A percentile compares a stretch with the other conserved stretches of the same genome.
Conservation (phyloP, 2,888 invertebrate species). For the Sarcophaga rosellei region DNA sequence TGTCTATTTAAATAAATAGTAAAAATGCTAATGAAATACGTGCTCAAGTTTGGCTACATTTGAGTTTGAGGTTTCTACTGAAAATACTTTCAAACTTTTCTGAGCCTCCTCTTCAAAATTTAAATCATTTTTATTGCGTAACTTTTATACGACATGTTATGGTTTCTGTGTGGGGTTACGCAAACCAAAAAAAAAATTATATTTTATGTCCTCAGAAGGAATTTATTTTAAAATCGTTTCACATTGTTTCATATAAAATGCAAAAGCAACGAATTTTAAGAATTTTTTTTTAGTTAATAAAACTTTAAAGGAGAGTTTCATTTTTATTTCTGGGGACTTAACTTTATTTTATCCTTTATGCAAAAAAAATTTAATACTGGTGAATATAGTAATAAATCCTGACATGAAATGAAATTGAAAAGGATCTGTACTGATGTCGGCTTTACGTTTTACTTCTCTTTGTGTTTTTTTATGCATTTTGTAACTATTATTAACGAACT, state of each 20-base stretch:
- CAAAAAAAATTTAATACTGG: too few species aligned
- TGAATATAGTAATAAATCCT: too few species aligned
- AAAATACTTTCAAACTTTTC: constrained; percentile 11
- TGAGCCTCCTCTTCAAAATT: background rate
- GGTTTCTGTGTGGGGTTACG: background rate
- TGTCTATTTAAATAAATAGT: constrained; percentile 46
- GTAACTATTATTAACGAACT: background rate
- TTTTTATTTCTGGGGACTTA: too few species aligned
- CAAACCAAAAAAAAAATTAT: background rate
- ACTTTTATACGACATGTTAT: constrained; percentile 8
- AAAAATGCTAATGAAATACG: constrained; percentile 67
- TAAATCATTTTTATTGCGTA: constrained; percentile 18
- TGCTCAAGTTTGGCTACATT: constrained; percentile 55
- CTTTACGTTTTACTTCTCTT: constrained; percentile 12
- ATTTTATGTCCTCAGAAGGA: background rate
- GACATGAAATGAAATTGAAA: too few species aligned
- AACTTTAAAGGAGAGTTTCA: too few species aligned
- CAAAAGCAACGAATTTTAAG: background rate
- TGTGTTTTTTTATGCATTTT: background rate
- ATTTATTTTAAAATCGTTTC: constrained; percentile 5
- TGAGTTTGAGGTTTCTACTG: constrained; percentile 17
- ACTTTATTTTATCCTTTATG: too few species aligned
- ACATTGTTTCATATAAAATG: background rate
- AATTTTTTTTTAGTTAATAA: background rate
- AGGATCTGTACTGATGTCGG: background rate